Conservation (phyloP, 2,888 invertebrate species). For the Agrotis puta region DNA sequence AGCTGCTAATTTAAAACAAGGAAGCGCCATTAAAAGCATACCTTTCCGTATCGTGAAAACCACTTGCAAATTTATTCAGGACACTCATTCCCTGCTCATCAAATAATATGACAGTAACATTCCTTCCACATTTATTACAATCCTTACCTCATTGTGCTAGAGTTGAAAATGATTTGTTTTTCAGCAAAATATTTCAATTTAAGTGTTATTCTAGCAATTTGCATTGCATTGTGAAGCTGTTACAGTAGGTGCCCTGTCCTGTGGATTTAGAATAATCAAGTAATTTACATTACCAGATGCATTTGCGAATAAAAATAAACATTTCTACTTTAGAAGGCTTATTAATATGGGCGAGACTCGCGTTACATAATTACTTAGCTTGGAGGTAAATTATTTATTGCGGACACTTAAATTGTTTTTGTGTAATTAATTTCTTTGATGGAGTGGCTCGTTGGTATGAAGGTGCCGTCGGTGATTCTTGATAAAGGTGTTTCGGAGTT, state of each 20-base stretch:
- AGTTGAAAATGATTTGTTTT: constrained; percentile 65
- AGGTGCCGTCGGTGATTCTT: constrained; percentile 62
- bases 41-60: constrained; percentile 82
- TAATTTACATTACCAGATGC: constrained; percentile 67
- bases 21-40: constrained; percentile 81
- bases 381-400: constrained; percentile 66
- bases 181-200: constrained; percentile 79
- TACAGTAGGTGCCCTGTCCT: constrained; percentile 63
- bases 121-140: constrained; percentile 63
- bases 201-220: constrained; percentile 83
- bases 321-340: constrained; percentile 59
- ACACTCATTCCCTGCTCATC: constrained; percentile 83
- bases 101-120: constrained; percentile 80
- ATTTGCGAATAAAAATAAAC: constrained; percentile 67
- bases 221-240: constrained; percentile 76
- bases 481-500: constrained; percentile 59
- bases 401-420: constrained; percentile 72
- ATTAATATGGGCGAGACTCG: constrained; percentile 61
- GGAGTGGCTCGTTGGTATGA: constrained; percentile 64
- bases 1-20: constrained; percentile 81
- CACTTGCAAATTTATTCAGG: constrained; percentile 88
- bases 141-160: constrained; percentile 64
- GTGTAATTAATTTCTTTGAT: constrained; percentile 72
- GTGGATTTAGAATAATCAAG: constrained; percentile 71
- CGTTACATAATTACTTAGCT: constrained; percentile 67